A percentile compares a stretch with the other conserved stretches of the same genome.
These are phyloP conservation scores for Mechanitis messenoides DNA, from an alignment of 2,888 invertebrate species.

Conservation along the genomic window DNA sequence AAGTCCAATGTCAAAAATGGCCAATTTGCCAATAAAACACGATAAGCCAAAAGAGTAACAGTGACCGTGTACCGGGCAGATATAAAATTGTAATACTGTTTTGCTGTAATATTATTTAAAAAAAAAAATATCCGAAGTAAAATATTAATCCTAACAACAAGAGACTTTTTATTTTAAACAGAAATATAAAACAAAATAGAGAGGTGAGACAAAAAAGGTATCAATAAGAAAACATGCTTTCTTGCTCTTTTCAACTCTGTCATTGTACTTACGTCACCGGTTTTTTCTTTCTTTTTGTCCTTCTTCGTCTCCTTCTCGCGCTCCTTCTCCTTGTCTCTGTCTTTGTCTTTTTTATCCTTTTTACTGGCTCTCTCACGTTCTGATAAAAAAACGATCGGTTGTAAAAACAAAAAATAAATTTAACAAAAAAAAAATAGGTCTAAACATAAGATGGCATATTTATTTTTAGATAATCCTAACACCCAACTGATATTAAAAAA, in stretches of 20 bases:
- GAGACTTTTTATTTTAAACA: no score
- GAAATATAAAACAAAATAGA: no score
- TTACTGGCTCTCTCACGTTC: slow-evolving; percentile 73
- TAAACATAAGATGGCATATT: no score
- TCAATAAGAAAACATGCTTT: background rate
- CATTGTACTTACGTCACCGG: slow-evolving; percentile 32
- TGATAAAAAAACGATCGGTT: slow-evolving; percentile 30
- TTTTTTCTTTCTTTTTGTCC: slow-evolving; percentile 63
- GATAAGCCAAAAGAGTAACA: background rate
- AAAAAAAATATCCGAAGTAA: slow-evolving; percentile 1
- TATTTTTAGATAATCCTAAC: no score
- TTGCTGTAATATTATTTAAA: background rate
- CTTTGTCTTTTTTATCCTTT: slow-evolving; percentile 80
- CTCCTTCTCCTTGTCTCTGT: slow-evolving; percentile 61
- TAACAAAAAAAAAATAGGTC: background rate
- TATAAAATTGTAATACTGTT: no score
- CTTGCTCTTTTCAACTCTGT: background rate
- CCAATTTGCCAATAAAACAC: background rate
- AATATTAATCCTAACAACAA: no score
- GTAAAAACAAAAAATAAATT: slow-evolving; percentile 2
- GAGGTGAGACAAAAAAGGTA: no score
- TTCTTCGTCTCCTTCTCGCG: slow-evolving; percentile 71
- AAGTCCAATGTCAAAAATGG: no score
- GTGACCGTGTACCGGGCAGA: no score
- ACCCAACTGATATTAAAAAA: no score